Evolutionary conservation across 2,113 vertebrate species (phyloP), one percentile per base, ranked within the genome.

Genomic region (Siphamia tubifer): DNA sequence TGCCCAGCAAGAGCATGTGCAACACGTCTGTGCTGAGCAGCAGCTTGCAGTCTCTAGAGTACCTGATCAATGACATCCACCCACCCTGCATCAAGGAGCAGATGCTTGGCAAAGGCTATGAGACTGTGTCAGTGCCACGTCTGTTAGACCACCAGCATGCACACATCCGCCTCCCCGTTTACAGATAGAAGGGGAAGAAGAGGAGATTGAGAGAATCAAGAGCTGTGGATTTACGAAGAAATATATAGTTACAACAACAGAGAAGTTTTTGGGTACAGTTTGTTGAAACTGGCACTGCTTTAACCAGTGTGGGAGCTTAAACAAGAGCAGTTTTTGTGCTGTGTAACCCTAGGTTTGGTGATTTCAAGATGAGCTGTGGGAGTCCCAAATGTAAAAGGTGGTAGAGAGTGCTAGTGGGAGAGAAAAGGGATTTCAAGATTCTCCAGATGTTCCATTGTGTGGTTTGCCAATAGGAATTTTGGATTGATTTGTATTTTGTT

Each of bases 11-110:
- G 91, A 95, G 91, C 8, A 42, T 94, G 81, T 98, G 96, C 93
- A 97, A 96, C 89, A 94, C 96, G 3, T 95, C 97, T 0, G 93
- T 94, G 79, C 94, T 98, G 79, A 99, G 97, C 95, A 98, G 95
- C 93, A 98, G 97, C 90, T 92, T 98, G 74, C 97, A 98, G 93
- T 98, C 97, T 8, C 92, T 98, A 90, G 97, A 99, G 89, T 98
- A 98, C 90, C 95, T 99, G 93, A 98, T 99, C 94, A 98, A 96
- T 19, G 97, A 98, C 94, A 96, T 99, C 93, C 96, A 95, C 90
- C 97, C 97, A 0, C 97, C 97, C 68, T 99, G 97, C 93, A 99
- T 99, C 93, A 99, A 99, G 88, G 96, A 98, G 91, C 97, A 97
- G 92, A 99, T 99, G 98, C 88, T 99, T 74, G 98, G 98, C 83